Conservation (phyloP, 2,888 invertebrate species). For the Cancer borealis region DNA sequence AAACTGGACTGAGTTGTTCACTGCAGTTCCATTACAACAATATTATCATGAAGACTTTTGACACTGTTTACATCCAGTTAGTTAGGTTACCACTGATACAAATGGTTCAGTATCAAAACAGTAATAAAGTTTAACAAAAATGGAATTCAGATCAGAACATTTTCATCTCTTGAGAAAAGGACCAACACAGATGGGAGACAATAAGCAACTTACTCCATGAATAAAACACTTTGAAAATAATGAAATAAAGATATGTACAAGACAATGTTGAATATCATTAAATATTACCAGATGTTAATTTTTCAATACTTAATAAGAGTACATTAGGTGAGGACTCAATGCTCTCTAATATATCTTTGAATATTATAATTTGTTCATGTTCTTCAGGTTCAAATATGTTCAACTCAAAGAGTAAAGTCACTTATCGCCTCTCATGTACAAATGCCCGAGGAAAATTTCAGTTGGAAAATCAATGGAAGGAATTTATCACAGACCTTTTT, state of each 20-base stretch:
- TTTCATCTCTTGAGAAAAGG: slow-evolving; percentile 62
- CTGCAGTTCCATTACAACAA: slow-evolving; percentile 14
- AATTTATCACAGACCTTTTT: slow-evolving; percentile 72
- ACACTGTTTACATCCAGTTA: background rate
- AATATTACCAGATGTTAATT: background rate
- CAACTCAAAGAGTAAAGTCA: slow-evolving; percentile 16
- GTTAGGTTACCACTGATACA: background rate
- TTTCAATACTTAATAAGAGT: background rate
- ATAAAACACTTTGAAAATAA: background rate
- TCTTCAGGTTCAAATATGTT: background rate
- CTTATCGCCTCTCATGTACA: slow-evolving; percentile 55
- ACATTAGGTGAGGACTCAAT: background rate
- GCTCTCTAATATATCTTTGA: background rate
- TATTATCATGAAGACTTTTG: background rate
- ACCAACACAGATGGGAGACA: slow-evolving; percentile 60
- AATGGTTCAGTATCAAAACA: slow-evolving; percentile 34
- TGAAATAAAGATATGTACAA: background rate
- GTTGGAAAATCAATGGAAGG: slow-evolving; percentile 70
- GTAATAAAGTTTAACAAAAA: slow-evolving; percentile 50
- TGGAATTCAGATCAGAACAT: slow-evolving; percentile 43
- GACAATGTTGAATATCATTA: background rate
- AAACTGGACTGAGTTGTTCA: slow-evolving; percentile 1
- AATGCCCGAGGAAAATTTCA: slow-evolving; percentile 70
- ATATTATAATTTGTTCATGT: background rate
- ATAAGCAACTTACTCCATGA: slow-evolving; percentile 51